Percentiles rank a stretch among this genome's conserved stretches.
Conservation (phyloP, 2,797 vertebrate genomes). For the Lepilemur septentrionalis region DNA sequence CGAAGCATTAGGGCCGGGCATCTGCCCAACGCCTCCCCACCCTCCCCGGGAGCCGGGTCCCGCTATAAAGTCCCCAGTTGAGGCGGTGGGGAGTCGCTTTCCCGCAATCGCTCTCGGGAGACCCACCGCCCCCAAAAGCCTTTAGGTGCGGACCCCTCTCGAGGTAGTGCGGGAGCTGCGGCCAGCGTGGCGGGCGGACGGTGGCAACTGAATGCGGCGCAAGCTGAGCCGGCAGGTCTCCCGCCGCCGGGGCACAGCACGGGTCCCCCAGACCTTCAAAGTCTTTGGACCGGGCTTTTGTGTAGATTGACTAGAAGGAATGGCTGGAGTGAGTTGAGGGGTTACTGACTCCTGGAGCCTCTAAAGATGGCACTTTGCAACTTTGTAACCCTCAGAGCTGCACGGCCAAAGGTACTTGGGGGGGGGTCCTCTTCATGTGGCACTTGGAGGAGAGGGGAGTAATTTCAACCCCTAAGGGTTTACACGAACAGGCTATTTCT, state of each 20-base stretch:
- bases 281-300: not conserved
- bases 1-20: not conserved
- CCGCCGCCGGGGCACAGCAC: no score
- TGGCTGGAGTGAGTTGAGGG: not conserved
- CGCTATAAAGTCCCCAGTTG: fast-evolving
- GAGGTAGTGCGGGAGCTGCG: not conserved
- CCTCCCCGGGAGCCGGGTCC: not conserved
- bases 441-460: not conserved
- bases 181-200: not conserved
- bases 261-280: not conserved
- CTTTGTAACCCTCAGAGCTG: not conserved
- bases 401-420: fast-evolving
- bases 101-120: not conserved
- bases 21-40: not conserved
- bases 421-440: not conserved
- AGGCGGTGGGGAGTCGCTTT: not conserved
- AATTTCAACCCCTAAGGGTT: not conserved
- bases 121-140: not conserved
- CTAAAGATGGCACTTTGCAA: not conserved
- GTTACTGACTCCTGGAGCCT: not conserved
- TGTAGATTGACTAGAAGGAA: not conserved
- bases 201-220: no score
- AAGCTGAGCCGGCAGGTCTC: not conserved
- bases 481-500: not conserved
- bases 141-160: not conserved